phyloP scores from a whole-genome alignment of 30 jellyfish, hydroid and myxozoan species.

The Aurelia aurita region DNA sequence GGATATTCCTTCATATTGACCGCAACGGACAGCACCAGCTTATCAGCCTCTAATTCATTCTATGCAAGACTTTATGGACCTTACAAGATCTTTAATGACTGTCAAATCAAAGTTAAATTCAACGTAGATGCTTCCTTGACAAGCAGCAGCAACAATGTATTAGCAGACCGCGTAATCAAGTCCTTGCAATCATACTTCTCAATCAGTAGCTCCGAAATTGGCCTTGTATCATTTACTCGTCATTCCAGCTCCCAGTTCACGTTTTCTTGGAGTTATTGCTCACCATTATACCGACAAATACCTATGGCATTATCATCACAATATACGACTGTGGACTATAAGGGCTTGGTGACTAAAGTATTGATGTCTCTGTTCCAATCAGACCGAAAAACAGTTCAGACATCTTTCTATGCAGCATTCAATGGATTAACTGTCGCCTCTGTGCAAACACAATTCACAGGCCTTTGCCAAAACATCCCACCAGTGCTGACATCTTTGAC shows the following conservation, averaged over 20 bases:
- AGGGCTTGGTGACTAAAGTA: constrained; percentile 53
- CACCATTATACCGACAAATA: constrained; percentile 33
- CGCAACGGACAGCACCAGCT: constrained; percentile 74
- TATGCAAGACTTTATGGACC: constrained; percentile 66
- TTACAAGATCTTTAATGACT: constrained; percentile 45
- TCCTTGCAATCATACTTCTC: constrained; percentile 39
- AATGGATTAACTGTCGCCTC: constrained; percentile 30
- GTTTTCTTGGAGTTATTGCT: constrained; percentile 75
- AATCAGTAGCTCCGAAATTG: constrained; percentile 48
- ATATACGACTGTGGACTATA: constrained; percentile 48
- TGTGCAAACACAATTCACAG: constrained; percentile 76
- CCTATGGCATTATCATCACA: constrained; percentile 7
- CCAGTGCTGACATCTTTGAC: constrained; percentile 55
- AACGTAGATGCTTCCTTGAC: constrained; percentile 25
- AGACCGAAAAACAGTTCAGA: constrained; percentile 67
- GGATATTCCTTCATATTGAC: constrained; percentile 57
- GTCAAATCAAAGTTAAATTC: constrained; percentile 54
- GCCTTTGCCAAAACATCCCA: constrained; percentile 77
- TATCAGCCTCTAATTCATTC: constrained; percentile 71
- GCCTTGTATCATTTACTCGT: constrained; percentile 48
- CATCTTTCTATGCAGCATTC: constrained; percentile 67
- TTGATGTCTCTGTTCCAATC: constrained; percentile 58
- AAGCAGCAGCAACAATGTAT: not conserved
- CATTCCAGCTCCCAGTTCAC: constrained; percentile 42
- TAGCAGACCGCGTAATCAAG: constrained; percentile 8